phyloP scores from a whole-genome alignment of 30 jellyfish, hydroid and myxozoan genomes.

The Turritopsis dohrnii region DNA sequence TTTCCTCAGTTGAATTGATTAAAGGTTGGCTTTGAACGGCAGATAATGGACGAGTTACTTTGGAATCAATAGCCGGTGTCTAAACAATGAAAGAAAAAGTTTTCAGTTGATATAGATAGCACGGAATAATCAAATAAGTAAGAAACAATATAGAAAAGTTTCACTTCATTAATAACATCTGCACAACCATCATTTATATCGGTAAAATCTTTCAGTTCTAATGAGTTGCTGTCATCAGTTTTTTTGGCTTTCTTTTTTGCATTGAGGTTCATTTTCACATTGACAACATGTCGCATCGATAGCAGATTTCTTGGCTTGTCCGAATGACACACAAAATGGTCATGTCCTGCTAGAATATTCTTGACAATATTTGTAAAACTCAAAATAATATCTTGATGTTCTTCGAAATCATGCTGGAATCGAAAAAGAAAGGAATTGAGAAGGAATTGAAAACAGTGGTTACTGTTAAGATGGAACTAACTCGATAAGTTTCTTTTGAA shows the following conservation, averaged over 20 bases:
- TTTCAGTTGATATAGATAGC: too few species aligned
- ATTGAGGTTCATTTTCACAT: neutral
- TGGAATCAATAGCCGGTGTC: neutral
- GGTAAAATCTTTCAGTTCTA: neutral
- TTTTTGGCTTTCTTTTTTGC: conserved; percentile 12
- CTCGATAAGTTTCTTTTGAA: too few species aligned
- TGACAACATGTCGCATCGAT: conserved; percentile 21
- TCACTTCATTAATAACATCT: neutral
- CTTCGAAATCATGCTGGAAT: conserved; percentile 26
- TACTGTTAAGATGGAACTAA: too few species aligned
- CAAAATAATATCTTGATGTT: conserved; percentile 12
- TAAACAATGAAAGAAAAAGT: neutral
- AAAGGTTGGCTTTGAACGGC: neutral
- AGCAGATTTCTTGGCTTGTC: neutral
- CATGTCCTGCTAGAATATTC: conserved; percentile 27
- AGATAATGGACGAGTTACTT: conserved; percentile 1
- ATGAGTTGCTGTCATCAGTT: neutral
- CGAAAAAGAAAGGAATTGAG: neutral
- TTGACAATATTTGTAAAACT: conserved; percentile 17
- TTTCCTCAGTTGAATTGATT: conserved; percentile 24
- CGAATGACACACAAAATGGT: conserved; percentile 6
- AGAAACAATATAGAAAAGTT: neutral
- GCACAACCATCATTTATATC: neutral
- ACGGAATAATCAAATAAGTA: too few species aligned
- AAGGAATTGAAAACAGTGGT: too few species aligned